phyloP scores from a whole-genome alignment of 1,140 invertebrate genomes.

The Drosophila rufa region DNA sequence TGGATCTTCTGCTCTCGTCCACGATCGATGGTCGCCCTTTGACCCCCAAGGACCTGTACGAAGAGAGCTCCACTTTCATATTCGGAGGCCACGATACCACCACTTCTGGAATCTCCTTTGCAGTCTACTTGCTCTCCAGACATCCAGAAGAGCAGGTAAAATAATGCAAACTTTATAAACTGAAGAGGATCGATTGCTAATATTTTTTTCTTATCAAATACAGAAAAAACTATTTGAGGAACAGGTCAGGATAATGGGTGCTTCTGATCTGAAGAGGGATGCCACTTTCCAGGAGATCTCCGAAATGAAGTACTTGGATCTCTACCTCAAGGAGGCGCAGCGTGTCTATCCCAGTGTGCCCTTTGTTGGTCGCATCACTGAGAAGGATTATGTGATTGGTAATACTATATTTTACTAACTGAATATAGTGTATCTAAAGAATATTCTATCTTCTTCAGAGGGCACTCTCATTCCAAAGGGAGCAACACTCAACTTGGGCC shows the following conservation, averaged over 20 bases:
- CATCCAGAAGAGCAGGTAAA: constrained; percentile 65
- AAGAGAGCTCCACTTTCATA: constrained; percentile 91
- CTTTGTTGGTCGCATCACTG: constrained; percentile 86
- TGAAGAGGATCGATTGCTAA: background rate
- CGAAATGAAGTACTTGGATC: constrained; percentile 89
- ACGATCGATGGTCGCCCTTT: constrained; percentile 86
- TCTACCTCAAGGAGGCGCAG: constrained; percentile 88
- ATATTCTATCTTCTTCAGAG: constrained; percentile 13
- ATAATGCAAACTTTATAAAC: too few relatives aligned
- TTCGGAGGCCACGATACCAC: constrained; percentile 87
- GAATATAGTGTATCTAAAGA: background rate
- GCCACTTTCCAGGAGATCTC: constrained; percentile 87
- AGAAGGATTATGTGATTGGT: constrained; percentile 57
- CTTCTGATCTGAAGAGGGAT: constrained; percentile 79
- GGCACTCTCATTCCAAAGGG: constrained; percentile 51
- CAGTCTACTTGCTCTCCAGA: constrained; percentile 69
- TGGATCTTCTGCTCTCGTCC: constrained; percentile 80
- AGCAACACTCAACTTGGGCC: constrained; percentile 44
- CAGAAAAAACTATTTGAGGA: constrained; percentile 85
- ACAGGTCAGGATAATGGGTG: constrained; percentile 84
- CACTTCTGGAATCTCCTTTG: constrained; percentile 79
- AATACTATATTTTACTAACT: too few relatives aligned
- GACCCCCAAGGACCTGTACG: constrained; percentile 88
- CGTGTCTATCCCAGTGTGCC: constrained; percentile 90
- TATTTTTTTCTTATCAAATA: too few relatives aligned